These are phyloP conservation scores for Sparidentex hasta DNA, from an alignment of 2,797 vertebrate genomes.

Conservation along the genomic window DNA sequence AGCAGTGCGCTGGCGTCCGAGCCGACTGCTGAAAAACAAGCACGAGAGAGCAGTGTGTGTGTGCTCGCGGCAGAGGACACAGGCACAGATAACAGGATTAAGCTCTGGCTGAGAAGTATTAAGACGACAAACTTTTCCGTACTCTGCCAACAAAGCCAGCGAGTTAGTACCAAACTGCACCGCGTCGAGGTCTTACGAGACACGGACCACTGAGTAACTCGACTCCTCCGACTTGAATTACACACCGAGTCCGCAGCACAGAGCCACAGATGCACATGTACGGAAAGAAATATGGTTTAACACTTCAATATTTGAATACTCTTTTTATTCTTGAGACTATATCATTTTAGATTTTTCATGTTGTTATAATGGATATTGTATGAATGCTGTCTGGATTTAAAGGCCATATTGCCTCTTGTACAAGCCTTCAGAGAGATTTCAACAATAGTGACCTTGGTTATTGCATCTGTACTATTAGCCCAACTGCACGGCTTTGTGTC, in stretches of 20 bases:
- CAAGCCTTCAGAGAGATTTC: neutral
- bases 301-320: too few species aligned
- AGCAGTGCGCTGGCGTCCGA: constrained; percentile 32
- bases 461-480: neutral
- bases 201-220: neutral
- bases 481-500: too few species aligned
- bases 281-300: neutral
- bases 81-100: constrained; percentile 71
- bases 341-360: too few species aligned
- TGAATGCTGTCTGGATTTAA: too few species aligned
- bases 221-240: neutral
- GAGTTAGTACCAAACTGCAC: constrained; percentile 37
- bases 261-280: neutral
- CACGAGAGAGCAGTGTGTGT: constrained; percentile 47
- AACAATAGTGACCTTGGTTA: neutral
- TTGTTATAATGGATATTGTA: too few species aligned
- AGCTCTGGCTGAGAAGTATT: constrained; percentile 42
- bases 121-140: constrained; percentile 51
- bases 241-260: neutral
- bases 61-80: constrained; percentile 55
- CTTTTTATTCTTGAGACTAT: too few species aligned
- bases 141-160: constrained; percentile 43
- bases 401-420: too few species aligned
- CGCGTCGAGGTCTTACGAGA: constrained; percentile 34
- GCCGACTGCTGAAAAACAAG: constrained; percentile 47